Conservation (phyloP, 2,888 invertebrate genomes). For the Perdita meconis region DNA sequence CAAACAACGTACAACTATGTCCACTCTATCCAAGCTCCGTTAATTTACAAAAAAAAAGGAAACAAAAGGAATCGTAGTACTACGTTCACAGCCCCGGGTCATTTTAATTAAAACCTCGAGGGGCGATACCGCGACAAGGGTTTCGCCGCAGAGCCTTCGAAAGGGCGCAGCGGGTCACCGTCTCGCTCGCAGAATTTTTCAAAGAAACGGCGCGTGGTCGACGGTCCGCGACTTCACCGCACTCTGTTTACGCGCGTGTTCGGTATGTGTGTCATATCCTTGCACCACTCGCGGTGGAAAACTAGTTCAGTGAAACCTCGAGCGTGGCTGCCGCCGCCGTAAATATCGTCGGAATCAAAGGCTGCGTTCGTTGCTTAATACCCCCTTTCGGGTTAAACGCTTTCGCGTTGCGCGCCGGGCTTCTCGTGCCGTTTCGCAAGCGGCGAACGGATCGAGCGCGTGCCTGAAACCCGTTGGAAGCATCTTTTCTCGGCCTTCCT, state of each 20-base stretch:
- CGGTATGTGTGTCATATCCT: slow-evolving; percentile 72
- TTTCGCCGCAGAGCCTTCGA: background rate
- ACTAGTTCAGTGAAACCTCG: slow-evolving; percentile 75
- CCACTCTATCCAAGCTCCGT: background rate
- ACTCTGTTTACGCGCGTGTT: slow-evolving; percentile 43
- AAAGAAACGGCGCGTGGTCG: slow-evolving; percentile 7
- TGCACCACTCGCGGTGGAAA: slow-evolving; percentile 70
- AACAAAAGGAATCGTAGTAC: too few species aligned
- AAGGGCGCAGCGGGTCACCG: background rate
- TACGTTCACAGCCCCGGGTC: background rate
- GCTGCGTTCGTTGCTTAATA: slow-evolving; percentile 61
- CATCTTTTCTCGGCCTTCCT: slow-evolving; percentile 4
- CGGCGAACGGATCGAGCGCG: slow-evolving; percentile 15
- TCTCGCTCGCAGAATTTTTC: background rate
- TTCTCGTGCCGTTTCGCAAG: slow-evolving; percentile 41
- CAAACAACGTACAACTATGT: background rate
- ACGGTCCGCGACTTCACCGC: background rate
- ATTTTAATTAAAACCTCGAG: background rate
- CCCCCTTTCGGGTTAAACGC: slow-evolving; percentile 52
- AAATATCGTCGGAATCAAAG: slow-evolving; percentile 67
- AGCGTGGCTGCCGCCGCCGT: slow-evolving; percentile 55
- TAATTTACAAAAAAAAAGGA: background rate
- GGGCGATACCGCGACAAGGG: background rate
- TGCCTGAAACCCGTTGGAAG: background rate
- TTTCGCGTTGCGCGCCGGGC: slow-evolving; percentile 36